These are phyloP conservation scores for Ichneumon xanthorius DNA, from an alignment of 2,888 invertebrate species.

Conservation along the genomic window DNA sequence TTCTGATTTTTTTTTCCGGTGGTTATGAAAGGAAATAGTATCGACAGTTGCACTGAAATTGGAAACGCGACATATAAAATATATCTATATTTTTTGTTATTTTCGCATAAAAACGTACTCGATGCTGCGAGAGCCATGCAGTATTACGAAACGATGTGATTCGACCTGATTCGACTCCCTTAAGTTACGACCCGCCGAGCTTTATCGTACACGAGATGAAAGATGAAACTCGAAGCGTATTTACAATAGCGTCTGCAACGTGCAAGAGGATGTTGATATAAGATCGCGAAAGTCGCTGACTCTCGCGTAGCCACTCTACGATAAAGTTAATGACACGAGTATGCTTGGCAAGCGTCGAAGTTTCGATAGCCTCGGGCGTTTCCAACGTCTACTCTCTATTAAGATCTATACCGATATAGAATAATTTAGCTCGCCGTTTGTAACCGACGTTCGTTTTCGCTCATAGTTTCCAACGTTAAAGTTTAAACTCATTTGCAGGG, in stretches of 20 bases:
- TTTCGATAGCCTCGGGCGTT: constrained; percentile 38
- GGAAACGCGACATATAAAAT: too few relatives aligned
- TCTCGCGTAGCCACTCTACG: constrained; percentile 33
- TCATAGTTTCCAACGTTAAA: not conserved
- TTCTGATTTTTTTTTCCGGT: not conserved
- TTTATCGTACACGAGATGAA: not conserved
- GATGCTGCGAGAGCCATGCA: not conserved
- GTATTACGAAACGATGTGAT: not conserved
- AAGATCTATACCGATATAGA: constrained; percentile 25
- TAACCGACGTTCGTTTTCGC: constrained; percentile 18
- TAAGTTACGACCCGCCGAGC: not conserved
- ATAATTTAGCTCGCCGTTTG: not conserved
- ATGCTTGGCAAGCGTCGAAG: constrained; percentile 58
- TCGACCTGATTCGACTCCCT: not conserved
- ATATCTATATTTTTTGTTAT: not conserved
- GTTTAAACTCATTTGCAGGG: not conserved
- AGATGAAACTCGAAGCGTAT: not conserved
- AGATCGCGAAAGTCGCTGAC: constrained; percentile 64
- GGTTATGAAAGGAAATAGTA: not conserved
- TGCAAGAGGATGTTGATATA: constrained; percentile 28
- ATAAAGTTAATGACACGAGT: constrained; percentile 66
- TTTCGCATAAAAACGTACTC: not conserved
- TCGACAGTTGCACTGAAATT: not conserved
- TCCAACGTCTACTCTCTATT: constrained; percentile 19
- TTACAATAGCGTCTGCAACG: not conserved